These are phyloP conservation scores for Cottoperca gobio DNA, from an alignment of 2,797 vertebrate genomes.

Conservation along the genomic window DNA sequence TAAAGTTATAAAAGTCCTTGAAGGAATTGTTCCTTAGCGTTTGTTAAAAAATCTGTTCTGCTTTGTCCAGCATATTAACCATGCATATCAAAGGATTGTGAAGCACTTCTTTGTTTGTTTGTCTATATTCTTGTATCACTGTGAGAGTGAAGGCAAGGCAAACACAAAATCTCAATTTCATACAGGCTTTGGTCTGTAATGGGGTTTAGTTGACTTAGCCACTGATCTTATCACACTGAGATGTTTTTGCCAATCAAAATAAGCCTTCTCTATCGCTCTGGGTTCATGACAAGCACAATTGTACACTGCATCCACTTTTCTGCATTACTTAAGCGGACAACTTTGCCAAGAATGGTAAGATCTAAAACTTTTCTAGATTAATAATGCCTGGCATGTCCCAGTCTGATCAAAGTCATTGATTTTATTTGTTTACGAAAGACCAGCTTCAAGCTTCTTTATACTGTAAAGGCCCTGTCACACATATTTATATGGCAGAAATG, in stretches of 20 bases:
- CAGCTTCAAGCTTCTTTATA: conserved; percentile 2
- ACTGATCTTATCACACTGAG: conserved; percentile 6
- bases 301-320: conserved; percentile 4
- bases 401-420: conserved; percentile 40
- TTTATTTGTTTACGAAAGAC: conserved; percentile 13
- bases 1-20: neutral
- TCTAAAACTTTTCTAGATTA: conserved; percentile 16
- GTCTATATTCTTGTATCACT: conserved; percentile 15
- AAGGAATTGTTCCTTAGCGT: conserved; percentile 4
- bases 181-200: conserved; percentile 19
- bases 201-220: neutral
- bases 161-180: conserved; percentile 9
- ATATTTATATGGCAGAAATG: too few relatives aligned
- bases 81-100: neutral
- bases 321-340: neutral
- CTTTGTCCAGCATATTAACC: conserved; percentile 1
- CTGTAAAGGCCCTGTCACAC: too few relatives aligned
- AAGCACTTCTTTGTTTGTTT: conserved; percentile 23
- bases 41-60: neutral
- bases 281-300: conserved; percentile 4
- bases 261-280: neutral
- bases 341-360: neutral
- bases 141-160: neutral
- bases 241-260: neutral
- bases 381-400: conserved; percentile 11